These are phyloP conservation scores for Sylvietta virens DNA, from an alignment of 2,113 vertebrate genomes.

Conservation along the genomic window DNA sequence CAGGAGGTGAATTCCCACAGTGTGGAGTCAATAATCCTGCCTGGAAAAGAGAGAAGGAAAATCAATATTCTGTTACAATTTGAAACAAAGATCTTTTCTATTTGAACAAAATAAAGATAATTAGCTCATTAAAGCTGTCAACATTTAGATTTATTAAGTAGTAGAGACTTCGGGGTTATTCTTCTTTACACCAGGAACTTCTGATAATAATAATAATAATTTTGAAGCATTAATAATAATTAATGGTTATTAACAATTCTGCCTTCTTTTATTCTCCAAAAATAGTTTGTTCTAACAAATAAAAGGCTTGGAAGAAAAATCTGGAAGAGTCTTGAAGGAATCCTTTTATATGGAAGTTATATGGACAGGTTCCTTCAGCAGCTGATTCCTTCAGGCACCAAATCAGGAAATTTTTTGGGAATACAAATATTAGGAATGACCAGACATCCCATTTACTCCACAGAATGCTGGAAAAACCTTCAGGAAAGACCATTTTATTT, in stretches of 20 bases:
- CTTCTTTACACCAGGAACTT: neutral
- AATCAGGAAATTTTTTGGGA: neutral
- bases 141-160: neutral
- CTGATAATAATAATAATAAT: neutral
- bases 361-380: neutral
- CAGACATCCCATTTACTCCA: neutral
- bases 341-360: neutral
- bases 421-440: rapidly evolving
- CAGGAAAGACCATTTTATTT: neutral
- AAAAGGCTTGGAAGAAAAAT: neutral
- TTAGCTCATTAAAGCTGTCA: neutral
- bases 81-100: neutral
- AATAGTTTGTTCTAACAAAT: neutral
- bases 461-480: neutral
- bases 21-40: neutral
- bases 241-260: neutral
- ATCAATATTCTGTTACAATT: neutral
- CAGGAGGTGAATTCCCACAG: neutral
- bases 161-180: neutral
- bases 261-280: neutral
- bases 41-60: neutral
- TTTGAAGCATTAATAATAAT: neutral
- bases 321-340: neutral
- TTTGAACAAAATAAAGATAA: neutral
- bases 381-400: neutral